Conservation (phyloP, 2,888 invertebrate species). For the Polylopha cassiicola region DNA sequence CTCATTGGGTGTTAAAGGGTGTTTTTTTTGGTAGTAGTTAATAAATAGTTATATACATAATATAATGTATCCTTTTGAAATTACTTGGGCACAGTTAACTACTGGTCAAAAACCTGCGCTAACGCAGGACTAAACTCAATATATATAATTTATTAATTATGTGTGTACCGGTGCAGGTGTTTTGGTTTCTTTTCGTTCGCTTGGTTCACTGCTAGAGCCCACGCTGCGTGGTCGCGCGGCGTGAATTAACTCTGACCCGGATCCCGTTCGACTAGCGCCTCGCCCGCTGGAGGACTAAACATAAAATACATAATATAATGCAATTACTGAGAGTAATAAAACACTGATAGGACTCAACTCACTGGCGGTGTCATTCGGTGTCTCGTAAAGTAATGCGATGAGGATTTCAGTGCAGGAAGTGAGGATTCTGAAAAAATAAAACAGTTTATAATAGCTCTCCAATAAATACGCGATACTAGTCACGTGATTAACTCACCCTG, state of each 20-base stretch:
- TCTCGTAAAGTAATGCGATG: constrained; percentile 36
- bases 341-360: constrained; percentile 24
- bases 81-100: too few species aligned
- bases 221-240: constrained; percentile 66
- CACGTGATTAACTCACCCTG: too few species aligned
- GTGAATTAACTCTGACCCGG: constrained; percentile 61
- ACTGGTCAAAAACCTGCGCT: too few species aligned
- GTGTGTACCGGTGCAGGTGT: constrained; percentile 6
- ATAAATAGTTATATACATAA: too few species aligned
- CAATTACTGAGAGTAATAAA: not conserved
- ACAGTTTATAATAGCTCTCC: too few species aligned
- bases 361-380: constrained; percentile 49
- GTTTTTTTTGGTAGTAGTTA: too few species aligned
- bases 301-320: not conserved
- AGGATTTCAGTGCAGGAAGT: constrained; percentile 25
- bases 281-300: constrained; percentile 53
- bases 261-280: constrained; percentile 45
- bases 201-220: constrained; percentile 61
- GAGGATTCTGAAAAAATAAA: constrained; percentile 28
- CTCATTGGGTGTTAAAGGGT: too few species aligned
- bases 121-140: too few species aligned
- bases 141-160: too few species aligned
- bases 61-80: too few species aligned
- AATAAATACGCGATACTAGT: too few species aligned
- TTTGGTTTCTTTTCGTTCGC: constrained; percentile 31